Base-by-base conservation (phyloP, 2,797 vertebrate species). In the Sphenopsis melanotis region DNA sequence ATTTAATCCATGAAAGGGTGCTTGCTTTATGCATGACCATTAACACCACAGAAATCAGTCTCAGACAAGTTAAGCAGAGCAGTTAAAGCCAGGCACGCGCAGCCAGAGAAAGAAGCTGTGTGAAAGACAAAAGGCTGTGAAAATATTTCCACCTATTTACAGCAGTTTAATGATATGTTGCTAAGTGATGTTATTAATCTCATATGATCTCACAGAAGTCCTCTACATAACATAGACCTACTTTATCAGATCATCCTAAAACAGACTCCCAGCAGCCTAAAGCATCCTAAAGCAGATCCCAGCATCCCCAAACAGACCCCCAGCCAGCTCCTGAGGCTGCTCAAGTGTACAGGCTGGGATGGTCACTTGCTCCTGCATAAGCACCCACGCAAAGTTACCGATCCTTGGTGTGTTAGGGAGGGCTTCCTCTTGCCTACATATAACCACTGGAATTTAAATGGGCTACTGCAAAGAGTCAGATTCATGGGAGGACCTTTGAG, bases 1-100 rank as follows among this genome's bases (percentile, higher is more conserved):
- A 83, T 94, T 68, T 83, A 26, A 70, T 44, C 44, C 46, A 27
- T 52, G 56, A 81, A 49, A 95, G 20, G n/a, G 3, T 87, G 30
- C 85, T 94, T 96, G 50, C 72, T 94, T 91, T 88, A 69, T 57
- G 8, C 65, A 80, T 41, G 41, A 75, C 27, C 72, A 89, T 30
- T 77, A 75, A 29, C 63, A 83, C 11, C 53, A 27, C 30, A 75
- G n/a, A 59, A 82, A 64, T 87, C 56, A 87, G 53, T 47, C 49
- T 91, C 75, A 63, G 30, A 46, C 79, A 61, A 81, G 9, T 65
- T 93, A 91, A 57, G 41, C 47, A 89, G 26, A 79, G 11, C 36
- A 44, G 60, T 27, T 46, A 87, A 76, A 63, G 5, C 24, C 30
- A 56, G 18, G 21, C 26, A 61, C 0, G 0, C 47, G 55, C 21